Evolutionary conservation across 2,113 vertebrate species (phyloP).

Genomic region (Cottus gobio): DNA sequence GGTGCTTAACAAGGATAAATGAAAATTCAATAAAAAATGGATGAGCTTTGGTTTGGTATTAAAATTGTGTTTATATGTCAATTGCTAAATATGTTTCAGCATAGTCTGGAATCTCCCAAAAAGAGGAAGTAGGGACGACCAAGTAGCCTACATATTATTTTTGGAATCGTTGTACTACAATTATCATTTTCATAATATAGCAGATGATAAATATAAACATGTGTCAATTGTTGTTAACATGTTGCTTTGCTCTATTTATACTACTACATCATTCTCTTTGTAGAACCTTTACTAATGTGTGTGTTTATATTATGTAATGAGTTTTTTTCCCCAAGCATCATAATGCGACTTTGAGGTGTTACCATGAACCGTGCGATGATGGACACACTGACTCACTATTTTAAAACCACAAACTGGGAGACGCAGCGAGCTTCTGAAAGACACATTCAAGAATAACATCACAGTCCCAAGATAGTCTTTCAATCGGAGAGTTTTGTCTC

Average conservation of each 20-base stretch:
- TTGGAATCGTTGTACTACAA: no score
- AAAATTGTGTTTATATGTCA: background rate
- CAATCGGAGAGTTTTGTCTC: background rate
- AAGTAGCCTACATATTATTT: no score
- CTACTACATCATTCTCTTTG: background rate
- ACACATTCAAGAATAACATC: background rate
- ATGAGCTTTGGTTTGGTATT: background rate
- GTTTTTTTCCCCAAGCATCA: background rate
- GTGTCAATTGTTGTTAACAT: no score
- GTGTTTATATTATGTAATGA: background rate
- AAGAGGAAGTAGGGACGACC: no score
- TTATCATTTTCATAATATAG: no score
- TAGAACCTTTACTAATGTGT: background rate
- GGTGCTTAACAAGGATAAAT: no score
- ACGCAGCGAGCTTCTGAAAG: background rate
- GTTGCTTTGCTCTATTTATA: background rate
- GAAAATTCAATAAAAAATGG: background rate
- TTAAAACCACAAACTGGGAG: slow-evolving; percentile 2
- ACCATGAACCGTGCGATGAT: background rate
- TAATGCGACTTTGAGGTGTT: background rate
- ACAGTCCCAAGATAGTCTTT: background rate
- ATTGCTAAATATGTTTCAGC: no score
- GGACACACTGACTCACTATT: slow-evolving; percentile 25
- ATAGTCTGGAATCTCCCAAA: no score
- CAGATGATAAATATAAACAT: no score